These are phyloP conservation scores for Amphimedon queenslandica DNA, from an alignment of 37 sponge, comb jelly and placozoan genomes.

Conservation along the genomic window DNA sequence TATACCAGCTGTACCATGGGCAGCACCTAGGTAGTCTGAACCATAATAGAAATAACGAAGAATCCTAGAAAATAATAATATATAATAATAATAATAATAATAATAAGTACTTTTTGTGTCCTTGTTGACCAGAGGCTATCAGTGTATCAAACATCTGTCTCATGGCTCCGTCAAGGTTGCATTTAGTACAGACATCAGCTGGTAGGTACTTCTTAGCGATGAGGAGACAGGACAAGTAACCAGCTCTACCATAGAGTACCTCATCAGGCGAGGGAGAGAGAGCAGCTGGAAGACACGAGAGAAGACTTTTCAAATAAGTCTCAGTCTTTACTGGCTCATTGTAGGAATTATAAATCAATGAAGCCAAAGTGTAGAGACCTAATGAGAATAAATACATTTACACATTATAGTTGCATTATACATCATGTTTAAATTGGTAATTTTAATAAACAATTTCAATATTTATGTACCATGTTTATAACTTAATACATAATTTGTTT, in stretches of 20 bases:
- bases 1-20: conserved; percentile 60
- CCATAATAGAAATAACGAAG: conserved; percentile 41
- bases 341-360: conserved; percentile 14
- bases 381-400: not conserved
- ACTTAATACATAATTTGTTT: too few relatives aligned
- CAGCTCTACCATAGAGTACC: conserved; percentile 60
- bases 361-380: conserved; percentile 29
- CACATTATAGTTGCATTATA: too few relatives aligned
- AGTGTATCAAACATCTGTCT: conserved; percentile 38
- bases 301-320: conserved; percentile 3
- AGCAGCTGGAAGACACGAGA: conserved; percentile 3
- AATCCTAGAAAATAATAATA: not conserved
- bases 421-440: too few relatives aligned
- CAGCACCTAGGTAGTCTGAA: conserved; percentile 56
- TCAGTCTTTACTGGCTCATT: conserved; percentile 18
- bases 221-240: conserved; percentile 54
- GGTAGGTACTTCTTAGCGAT: conserved; percentile 44
- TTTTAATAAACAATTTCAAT: too few relatives aligned
- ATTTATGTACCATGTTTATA: too few relatives aligned
- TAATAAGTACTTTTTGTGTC: too few relatives aligned
- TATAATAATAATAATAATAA: too few relatives aligned
- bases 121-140: conserved; percentile 13
- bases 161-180: not conserved
- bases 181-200: not conserved
- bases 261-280: conserved; percentile 32